A percentile compares a stretch with the other conserved stretches of the same genome.
phyloP scores from a whole-genome alignment of 2,797 vertebrate genomes.

The Eospalax fontanierii region DNA sequence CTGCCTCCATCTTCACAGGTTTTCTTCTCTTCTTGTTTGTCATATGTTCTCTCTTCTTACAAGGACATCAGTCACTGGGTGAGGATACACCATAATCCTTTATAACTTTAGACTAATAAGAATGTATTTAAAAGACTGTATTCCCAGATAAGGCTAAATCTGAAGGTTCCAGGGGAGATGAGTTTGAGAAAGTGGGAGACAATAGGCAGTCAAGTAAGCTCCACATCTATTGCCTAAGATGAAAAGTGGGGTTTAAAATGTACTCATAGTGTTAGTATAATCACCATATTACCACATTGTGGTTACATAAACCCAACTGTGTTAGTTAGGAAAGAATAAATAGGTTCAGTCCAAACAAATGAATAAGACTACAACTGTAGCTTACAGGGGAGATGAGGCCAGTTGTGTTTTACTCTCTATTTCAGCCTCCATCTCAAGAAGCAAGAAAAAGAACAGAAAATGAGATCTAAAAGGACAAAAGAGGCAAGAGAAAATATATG shows the following conservation, averaged over 20 bases:
- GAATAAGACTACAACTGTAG: neutral
- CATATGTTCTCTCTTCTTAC: neutral
- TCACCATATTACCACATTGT: neutral
- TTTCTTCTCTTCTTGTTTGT: neutral
- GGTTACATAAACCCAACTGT: neutral
- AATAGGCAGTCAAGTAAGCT: neutral
- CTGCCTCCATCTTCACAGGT: neutral
- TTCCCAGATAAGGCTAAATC: neutral
- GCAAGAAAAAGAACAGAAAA: neutral
- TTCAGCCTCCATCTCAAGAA: neutral
- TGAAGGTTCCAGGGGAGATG: neutral
- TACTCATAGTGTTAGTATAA: neutral
- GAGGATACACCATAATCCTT: neutral
- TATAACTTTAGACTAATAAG: neutral
- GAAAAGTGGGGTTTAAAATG: neutral
- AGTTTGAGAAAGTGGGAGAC: neutral
- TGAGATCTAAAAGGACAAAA: neutral
- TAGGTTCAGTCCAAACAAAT: neutral
- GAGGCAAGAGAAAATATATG: neutral
- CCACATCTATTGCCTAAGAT: too few relatives aligned
- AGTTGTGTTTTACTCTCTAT: neutral
- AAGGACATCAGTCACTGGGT: neutral
- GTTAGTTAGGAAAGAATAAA: constrained; percentile 1
- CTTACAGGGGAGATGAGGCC: too few relatives aligned
- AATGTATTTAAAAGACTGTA: neutral